phyloP scores from a whole-genome alignment of 2,797 vertebrate genomes.

The Melanitta fusca region DNA sequence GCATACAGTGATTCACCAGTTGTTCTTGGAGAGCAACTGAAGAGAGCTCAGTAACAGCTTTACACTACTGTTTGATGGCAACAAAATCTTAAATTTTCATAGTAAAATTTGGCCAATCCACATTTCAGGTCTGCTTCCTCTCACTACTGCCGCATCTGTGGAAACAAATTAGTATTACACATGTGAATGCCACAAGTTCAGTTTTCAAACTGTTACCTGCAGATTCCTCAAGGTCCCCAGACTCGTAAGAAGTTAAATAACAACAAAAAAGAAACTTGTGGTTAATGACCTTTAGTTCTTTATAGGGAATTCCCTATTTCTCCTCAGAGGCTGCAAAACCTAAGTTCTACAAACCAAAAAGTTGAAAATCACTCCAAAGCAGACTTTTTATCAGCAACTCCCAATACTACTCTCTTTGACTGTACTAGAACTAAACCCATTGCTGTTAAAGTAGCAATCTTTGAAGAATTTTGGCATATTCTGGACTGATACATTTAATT shows the following conservation, averaged over 20 bases:
- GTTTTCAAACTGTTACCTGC: not conserved
- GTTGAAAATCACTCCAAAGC: not conserved
- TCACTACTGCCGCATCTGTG: rapidly evolving
- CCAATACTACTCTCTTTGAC: rapidly evolving
- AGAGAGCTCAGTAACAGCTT: not conserved
- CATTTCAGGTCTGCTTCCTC: not conserved
- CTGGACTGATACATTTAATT: not conserved
- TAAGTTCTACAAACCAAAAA: not conserved
- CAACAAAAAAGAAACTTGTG: not conserved
- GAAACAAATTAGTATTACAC: not conserved
- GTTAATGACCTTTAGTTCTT: not conserved
- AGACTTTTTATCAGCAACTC: not conserved
- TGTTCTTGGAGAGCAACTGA: not conserved
- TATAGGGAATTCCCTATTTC: rapidly evolving
- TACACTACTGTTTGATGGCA: not conserved
- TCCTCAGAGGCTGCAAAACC: not conserved
- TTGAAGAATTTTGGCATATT: not conserved
- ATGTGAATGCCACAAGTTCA: not conserved
- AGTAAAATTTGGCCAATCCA: not conserved
- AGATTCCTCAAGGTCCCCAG: not conserved
- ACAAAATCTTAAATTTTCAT: not conserved
- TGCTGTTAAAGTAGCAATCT: not conserved
- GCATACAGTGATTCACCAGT: not conserved
- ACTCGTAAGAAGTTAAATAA: not conserved
- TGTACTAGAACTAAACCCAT: not conserved